Percentiles rank a stretch among this genome's conserved stretches.
Conservation (phyloP, 2,888 invertebrate genomes). For the Chrysodeixis includens region DNA sequence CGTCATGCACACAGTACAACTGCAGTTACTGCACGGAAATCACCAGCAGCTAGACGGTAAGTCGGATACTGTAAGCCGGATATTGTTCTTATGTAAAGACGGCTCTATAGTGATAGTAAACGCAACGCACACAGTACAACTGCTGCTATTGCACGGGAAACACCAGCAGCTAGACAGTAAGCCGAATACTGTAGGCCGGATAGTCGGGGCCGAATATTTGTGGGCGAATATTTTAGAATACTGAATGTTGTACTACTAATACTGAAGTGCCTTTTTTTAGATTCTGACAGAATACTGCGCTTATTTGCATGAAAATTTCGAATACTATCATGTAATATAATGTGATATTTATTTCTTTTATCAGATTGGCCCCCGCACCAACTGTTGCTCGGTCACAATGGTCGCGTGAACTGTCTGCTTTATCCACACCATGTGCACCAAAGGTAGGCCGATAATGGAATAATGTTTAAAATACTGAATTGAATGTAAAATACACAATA, state of each 20-base stretch:
- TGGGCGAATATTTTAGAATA: background rate
- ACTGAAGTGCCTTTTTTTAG: no score
- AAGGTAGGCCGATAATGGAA: slow-evolving; percentile 85
- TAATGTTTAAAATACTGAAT: no score
- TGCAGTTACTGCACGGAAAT: slow-evolving; percentile 96
- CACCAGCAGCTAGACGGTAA: slow-evolving; percentile 94
- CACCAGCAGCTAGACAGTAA: slow-evolving; percentile 94
- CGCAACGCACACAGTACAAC: slow-evolving; percentile 98
- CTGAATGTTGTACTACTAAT: background rate
- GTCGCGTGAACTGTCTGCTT: slow-evolving; percentile 97
- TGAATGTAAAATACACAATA: no score
- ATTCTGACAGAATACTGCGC: no score
- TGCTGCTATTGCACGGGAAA: slow-evolving; percentile 96
- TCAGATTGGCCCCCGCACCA: slow-evolving; percentile 97
- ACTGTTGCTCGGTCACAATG: slow-evolving; percentile 96
- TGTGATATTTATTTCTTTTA: no score
- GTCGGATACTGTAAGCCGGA: background rate
- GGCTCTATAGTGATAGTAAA: slow-evolving; percentile 98
- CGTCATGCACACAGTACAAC: slow-evolving; percentile 98
- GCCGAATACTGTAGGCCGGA: slow-evolving; percentile 18
- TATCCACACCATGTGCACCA: slow-evolving; percentile 98
- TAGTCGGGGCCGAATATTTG: background rate
- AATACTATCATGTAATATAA: no score
- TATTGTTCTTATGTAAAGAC: slow-evolving; percentile 93
- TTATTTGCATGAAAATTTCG: no score